A percentile compares a stretch with the other conserved stretches of the same genome.
phyloP scores from a whole-genome alignment of 2,888 invertebrate species.

The Salpingus planirostris region DNA sequence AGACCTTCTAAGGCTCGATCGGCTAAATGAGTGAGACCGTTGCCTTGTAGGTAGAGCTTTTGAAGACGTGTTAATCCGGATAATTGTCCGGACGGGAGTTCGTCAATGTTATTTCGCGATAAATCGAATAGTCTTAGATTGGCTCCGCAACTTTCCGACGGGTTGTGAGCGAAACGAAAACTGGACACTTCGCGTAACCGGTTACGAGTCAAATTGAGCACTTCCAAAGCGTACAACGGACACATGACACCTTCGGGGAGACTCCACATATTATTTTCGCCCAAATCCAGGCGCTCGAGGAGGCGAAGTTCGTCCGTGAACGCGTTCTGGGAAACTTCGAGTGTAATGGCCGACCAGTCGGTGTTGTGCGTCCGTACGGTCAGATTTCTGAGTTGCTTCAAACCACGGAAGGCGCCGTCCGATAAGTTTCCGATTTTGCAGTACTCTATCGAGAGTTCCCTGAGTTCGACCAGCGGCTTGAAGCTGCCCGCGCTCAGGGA shows the following conservation, averaged over 20 bases:
- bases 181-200: constrained; percentile 65
- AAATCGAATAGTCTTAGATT: constrained; percentile 63
- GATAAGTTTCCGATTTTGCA: constrained; percentile 77
- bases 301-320: constrained; percentile 66
- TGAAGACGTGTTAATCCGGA: constrained; percentile 62
- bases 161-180: constrained; percentile 58
- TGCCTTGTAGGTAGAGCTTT: constrained; percentile 67
- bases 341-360: constrained; percentile 72
- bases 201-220: constrained; percentile 72
- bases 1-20: constrained; percentile 72
- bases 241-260: constrained; percentile 70
- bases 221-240: constrained; percentile 62
- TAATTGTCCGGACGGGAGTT: constrained; percentile 61
- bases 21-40: constrained; percentile 65
- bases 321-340: constrained; percentile 65
- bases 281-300: constrained; percentile 64
- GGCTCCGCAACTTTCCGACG: constrained; percentile 59
- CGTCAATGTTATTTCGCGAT: constrained; percentile 70
- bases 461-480: constrained; percentile 63
- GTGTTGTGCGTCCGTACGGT: constrained; percentile 77
- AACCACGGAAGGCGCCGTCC: constrained; percentile 72
- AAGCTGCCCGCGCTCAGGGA: constrained; percentile 69
- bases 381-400: constrained; percentile 67
- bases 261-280: constrained; percentile 72
- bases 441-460: constrained; percentile 70